Evolutionary conservation across 2,888 invertebrate genomes (phyloP).

Genomic region (Euproctis similis): DNA sequence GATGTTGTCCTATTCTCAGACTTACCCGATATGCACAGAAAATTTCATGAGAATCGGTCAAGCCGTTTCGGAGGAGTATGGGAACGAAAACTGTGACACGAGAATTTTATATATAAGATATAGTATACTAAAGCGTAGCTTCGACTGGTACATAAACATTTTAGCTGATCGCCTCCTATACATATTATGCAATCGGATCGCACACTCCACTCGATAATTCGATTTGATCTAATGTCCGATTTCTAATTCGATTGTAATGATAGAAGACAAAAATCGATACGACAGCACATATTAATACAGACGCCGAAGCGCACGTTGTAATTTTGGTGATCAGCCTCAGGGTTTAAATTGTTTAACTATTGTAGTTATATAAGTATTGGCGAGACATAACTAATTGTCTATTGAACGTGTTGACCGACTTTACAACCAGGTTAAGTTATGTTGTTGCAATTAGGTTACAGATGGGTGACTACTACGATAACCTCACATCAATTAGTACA

Average conservation of each 20-base stretch:
- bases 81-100: too few species aligned
- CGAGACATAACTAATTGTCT: not conserved
- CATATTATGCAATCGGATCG: constrained; percentile 41
- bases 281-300: constrained; percentile 23
- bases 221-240: constrained; percentile 43
- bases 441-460: too few species aligned
- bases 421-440: not conserved
- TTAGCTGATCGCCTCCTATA: constrained; percentile 18
- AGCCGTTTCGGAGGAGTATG: too few species aligned
- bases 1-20: too few species aligned
- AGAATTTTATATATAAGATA: too few species aligned
- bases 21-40: too few species aligned
- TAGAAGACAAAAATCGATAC: constrained; percentile 16
- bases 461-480: too few species aligned
- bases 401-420: not conserved
- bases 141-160: not conserved
- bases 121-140: too few species aligned
- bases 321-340: constrained; percentile 16
- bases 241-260: constrained; percentile 53
- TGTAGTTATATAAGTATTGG: constrained; percentile 3
- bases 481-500: too few species aligned
- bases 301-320: constrained; percentile 9
- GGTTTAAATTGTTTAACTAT: constrained; percentile 9
- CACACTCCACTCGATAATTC: constrained; percentile 37
- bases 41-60: too few species aligned